These are phyloP conservation scores for Chymomyza procnemis DNA, from an alignment of 2,888 invertebrate species.

Conservation along the genomic window DNA sequence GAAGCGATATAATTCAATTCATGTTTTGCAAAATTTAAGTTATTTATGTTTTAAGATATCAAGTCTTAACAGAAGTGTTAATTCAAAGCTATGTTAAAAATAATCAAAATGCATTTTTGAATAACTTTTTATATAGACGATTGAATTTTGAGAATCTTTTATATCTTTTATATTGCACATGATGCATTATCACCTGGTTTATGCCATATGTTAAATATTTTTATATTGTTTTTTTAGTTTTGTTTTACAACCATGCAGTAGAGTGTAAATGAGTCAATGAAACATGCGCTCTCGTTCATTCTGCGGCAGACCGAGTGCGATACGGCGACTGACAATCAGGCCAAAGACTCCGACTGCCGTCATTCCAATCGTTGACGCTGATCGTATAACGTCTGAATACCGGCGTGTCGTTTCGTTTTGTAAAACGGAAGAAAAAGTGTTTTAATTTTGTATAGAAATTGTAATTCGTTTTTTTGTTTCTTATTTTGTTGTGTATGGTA, in stretches of 20 bases:
- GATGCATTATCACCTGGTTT: no score
- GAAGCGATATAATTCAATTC: no score
- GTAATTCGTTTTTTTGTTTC: conserved; percentile 13
- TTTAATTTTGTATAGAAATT: conserved; percentile 19
- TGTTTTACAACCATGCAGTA: conserved; percentile 14
- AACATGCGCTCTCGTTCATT: conserved; percentile 25
- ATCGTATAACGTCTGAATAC: conserved; percentile 43
- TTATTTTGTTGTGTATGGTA: conserved; percentile 22
- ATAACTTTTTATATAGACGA: no score
- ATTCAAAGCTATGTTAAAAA: no score
- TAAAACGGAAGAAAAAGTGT: conserved; percentile 29
- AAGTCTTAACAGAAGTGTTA: no score
- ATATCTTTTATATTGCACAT: no score
- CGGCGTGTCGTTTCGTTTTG: conserved; percentile 14
- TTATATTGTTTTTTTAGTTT: neutral
- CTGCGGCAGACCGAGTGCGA: conserved; percentile 19
- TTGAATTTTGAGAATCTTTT: no score
- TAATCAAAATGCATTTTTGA: no score
- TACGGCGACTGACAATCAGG: neutral
- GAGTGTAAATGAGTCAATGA: conserved; percentile 43
- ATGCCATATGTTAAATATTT: no score
- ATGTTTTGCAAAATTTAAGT: no score
- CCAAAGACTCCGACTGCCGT: neutral
- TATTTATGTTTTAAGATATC: no score
- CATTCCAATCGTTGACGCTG: conserved; percentile 43